These are phyloP conservation scores for Tamias sibiricus DNA, from an alignment of 2,113 vertebrate genomes.

Conservation along the genomic window DNA sequence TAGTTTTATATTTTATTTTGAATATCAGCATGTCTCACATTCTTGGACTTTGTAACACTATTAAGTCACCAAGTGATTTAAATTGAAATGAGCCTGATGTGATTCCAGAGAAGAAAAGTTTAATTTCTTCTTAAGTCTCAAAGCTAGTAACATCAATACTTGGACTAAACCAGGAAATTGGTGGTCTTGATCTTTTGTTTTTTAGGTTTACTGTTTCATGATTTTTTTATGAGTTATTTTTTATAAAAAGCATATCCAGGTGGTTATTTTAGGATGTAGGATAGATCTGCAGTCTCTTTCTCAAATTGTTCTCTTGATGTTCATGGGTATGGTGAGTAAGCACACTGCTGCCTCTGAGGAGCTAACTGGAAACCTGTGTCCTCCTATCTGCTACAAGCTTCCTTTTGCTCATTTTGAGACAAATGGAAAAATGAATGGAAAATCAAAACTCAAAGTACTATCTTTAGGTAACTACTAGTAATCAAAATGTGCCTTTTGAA, in stretches of 20 bases:
- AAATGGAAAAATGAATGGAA: slow-evolving; percentile 41
- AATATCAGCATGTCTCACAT: not conserved
- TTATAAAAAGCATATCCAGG: not conserved
- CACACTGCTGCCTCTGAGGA: rapidly evolving
- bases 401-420: not conserved
- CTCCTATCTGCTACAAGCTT: not conserved
- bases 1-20: not conserved
- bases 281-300: not conserved
- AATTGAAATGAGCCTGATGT: not conserved
- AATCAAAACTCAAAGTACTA: slow-evolving; percentile 1
- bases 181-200: not conserved
- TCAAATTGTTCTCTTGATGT: not conserved
- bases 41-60: not conserved
- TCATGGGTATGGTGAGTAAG: rapidly evolving
- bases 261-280: not conserved
- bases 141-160: not conserved
- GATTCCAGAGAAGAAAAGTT: not conserved
- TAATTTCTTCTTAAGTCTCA: not conserved
- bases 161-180: not conserved
- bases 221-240: slow-evolving; percentile 34
- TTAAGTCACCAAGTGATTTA: not conserved
- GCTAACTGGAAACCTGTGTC: not conserved
- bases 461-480: slow-evolving; percentile 26
- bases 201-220: not conserved
- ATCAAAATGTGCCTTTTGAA: slow-evolving; percentile 67